Conservation (phyloP, 2,888 invertebrate genomes). For the Nephrotoma guestfalica region DNA sequence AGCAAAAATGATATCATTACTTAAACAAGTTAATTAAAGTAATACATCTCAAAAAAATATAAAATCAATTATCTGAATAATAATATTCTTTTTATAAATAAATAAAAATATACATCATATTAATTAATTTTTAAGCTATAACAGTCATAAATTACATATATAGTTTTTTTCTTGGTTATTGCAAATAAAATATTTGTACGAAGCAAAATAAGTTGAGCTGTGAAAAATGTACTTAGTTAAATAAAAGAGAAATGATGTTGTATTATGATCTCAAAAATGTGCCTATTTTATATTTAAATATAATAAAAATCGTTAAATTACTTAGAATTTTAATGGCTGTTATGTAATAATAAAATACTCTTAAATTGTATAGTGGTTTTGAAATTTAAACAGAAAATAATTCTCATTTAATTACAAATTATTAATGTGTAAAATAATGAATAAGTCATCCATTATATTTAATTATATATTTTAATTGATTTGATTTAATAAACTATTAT, state of each 20-base stretch:
- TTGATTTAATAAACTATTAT: neutral
- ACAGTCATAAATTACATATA: neutral
- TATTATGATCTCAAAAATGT: neutral
- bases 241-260: neutral
- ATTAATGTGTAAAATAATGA: neutral
- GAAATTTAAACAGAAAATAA: neutral
- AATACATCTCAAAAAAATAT: neutral
- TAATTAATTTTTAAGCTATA: neutral
- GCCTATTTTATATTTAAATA: neutral
- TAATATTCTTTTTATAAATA: neutral
- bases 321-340: neutral
- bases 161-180: neutral
- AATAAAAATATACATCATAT: neutral
- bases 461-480: neutral
- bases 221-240: neutral
- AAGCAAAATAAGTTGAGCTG: neutral
- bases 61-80: neutral
- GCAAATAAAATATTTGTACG: neutral
- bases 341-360: neutral
- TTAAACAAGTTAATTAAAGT: neutral
- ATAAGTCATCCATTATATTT: neutral
- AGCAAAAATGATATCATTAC: neutral
- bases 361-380: neutral
- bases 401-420: neutral
- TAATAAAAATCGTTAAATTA: neutral